A percentile compares a stretch with the other conserved stretches of the same genome.
phyloP scores from a whole-genome alignment of 2,888 invertebrate species.

The Pomacea canaliculata region DNA sequence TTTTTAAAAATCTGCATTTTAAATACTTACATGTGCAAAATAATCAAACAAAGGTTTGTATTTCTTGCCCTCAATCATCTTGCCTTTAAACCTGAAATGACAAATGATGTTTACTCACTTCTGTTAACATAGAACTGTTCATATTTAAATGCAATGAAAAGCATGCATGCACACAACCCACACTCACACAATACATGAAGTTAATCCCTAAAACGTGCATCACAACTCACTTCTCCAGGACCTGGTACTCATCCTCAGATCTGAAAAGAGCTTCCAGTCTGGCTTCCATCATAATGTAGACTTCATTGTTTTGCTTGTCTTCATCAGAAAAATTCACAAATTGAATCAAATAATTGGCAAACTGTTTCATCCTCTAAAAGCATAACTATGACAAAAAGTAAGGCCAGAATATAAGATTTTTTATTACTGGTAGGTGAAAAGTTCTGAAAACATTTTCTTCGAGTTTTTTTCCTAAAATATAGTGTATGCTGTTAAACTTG shows the following conservation, averaged over 20 bases:
- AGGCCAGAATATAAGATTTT: too few relatives aligned
- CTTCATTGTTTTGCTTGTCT: slow-evolving; percentile 76
- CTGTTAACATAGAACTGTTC: neutral
- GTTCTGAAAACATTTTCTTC: too few relatives aligned
- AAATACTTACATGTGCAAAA: slow-evolving; percentile 76
- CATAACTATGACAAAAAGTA: too few relatives aligned
- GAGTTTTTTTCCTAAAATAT: too few relatives aligned
- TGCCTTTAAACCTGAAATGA: slow-evolving; percentile 77
- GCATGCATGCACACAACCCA: neutral
- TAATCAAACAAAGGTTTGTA: slow-evolving; percentile 94
- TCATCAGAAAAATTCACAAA: slow-evolving; percentile 14
- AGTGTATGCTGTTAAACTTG: too few relatives aligned
- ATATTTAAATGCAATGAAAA: neutral
- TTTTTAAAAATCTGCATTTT: too few relatives aligned
- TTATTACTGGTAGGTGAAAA: too few relatives aligned
- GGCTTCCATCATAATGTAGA: slow-evolving; percentile 88
- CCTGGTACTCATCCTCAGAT: slow-evolving; percentile 81
- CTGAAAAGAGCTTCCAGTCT: slow-evolving; percentile 85
- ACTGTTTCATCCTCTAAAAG: too few relatives aligned
- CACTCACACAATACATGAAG: neutral
- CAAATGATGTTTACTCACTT: neutral
- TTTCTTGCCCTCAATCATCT: slow-evolving; percentile 80
- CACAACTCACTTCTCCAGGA: slow-evolving; percentile 78
- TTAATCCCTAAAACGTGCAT: neutral
- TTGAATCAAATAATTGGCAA: too few relatives aligned